Percentiles rank a stretch among this genome's conserved stretches.
phyloP scores from a whole-genome alignment of 2,113 vertebrate species.

The Sakesphorus luctuosus region DNA sequence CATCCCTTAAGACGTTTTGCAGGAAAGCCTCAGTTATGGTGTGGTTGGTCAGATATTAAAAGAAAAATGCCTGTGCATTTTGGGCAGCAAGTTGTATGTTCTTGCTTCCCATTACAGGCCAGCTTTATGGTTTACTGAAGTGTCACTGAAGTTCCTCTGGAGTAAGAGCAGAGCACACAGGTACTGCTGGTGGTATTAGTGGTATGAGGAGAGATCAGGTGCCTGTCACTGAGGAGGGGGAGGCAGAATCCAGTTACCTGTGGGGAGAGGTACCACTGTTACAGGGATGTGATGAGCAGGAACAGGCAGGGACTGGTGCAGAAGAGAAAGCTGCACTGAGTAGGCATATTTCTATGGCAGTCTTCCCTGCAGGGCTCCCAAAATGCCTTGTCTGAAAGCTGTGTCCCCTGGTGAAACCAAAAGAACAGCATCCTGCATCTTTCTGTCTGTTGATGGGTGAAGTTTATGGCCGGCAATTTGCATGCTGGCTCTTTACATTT shows the following conservation, averaged over 20 bases:
- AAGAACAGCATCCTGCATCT: neutral
- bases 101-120: neutral
- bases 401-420: neutral
- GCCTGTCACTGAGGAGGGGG: neutral
- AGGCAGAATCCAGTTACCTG: accelerated
- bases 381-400: neutral
- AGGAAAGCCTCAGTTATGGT: neutral
- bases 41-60: neutral
- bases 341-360: neutral
- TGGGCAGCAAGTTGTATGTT: neutral
- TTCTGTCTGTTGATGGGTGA: neutral
- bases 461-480: neutral
- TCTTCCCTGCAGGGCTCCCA: neutral
- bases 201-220: accelerated
- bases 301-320: neutral
- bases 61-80: accelerated
- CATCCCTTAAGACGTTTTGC: neutral
- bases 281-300: neutral
- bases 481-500: neutral
- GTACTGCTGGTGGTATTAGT: neutral
- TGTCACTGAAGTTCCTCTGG: neutral
- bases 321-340: accelerated
- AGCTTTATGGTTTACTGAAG: neutral
- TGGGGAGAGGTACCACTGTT: neutral
- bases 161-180: neutral